These are phyloP conservation scores for Leptodactylus fuscus DNA, from an alignment of 2,113 vertebrate species.

Conservation along the genomic window DNA sequence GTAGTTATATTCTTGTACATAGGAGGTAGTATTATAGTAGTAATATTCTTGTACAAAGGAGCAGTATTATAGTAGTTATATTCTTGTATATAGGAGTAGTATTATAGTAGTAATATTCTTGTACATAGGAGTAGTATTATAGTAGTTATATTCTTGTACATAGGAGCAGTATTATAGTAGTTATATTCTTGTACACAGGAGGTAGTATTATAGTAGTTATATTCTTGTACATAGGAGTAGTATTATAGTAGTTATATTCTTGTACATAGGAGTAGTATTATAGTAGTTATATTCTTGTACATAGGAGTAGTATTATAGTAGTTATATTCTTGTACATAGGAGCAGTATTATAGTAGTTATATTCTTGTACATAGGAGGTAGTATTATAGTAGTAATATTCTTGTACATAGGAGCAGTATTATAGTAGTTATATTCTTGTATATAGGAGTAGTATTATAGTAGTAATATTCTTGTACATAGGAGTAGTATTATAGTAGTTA, in stretches of 20 bases:
- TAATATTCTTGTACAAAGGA: background rate
- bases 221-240: background rate
- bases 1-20: constrained; percentile 10
- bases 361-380: background rate
- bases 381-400: constrained; percentile 7
- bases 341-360: background rate
- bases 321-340: background rate
- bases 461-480: background rate
- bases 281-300: background rate
- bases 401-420: background rate
- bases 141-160: constrained; percentile 1
- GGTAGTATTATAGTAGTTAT: background rate
- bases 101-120: constrained; percentile 3
- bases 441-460: background rate
- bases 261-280: background rate
- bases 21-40: constrained; percentile 16
- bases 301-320: background rate
- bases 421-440: background rate
- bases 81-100: background rate
- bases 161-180: background rate
- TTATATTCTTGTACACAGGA: background rate
- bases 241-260: constrained; percentile 7
- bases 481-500: background rate
- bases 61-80: constrained; percentile 14
- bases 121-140: background rate